Conservation (phyloP, 2,113 vertebrate genomes). For the Amia ocellicauda region DNA sequence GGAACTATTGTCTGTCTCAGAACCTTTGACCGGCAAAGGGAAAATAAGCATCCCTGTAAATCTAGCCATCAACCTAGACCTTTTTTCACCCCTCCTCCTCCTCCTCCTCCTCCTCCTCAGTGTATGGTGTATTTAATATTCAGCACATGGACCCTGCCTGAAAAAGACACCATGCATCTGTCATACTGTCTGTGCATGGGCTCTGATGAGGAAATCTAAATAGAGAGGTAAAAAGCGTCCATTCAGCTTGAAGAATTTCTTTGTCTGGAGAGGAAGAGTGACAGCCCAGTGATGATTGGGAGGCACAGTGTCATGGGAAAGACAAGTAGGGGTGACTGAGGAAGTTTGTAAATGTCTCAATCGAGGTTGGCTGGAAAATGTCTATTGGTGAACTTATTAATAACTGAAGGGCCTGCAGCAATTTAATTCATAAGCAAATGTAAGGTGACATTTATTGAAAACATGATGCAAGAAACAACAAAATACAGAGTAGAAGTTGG, state of each 20-base stretch:
- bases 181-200: slow-evolving; percentile 48
- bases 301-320: slow-evolving; percentile 66
- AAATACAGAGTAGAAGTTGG: neutral
- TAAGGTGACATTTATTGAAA: slow-evolving; percentile 44
- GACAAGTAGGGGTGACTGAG: slow-evolving; percentile 61
- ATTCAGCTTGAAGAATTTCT: slow-evolving; percentile 63
- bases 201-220: slow-evolving; percentile 31
- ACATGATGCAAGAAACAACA: slow-evolving; percentile 1
- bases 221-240: slow-evolving; percentile 46
- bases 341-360: slow-evolving; percentile 56
- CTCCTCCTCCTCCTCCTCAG: slow-evolving; percentile 22
- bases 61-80: slow-evolving; percentile 51
- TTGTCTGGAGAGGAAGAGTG: slow-evolving; percentile 48
- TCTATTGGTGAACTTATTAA: too few relatives aligned
- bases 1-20: slow-evolving; percentile 51
- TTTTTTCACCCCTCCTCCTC: slow-evolving; percentile 37
- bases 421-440: too few relatives aligned
- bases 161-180: slow-evolving; percentile 56
- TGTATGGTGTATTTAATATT: slow-evolving; percentile 59
- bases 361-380: slow-evolving; percentile 5
- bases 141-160: slow-evolving; percentile 43
- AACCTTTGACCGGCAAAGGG: slow-evolving; percentile 58
- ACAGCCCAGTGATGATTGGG: slow-evolving; percentile 43
- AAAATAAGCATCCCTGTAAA: slow-evolving; percentile 55
- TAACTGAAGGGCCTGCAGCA: too few relatives aligned